Conservation (phyloP, 2,888 invertebrate genomes). For the Steinernema hermaphroditum region DNA sequence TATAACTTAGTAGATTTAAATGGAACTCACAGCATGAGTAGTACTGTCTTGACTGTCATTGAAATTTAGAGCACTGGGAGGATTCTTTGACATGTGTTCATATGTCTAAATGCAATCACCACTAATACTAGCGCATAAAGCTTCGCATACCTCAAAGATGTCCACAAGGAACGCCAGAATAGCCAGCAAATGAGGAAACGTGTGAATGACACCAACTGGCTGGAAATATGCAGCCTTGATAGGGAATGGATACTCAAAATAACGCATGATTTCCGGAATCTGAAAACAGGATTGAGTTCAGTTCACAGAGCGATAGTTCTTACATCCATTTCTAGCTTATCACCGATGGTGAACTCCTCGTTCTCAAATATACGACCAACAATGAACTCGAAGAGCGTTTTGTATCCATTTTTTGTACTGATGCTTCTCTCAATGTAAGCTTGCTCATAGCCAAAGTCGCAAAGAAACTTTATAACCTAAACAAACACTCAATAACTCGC, state of each 20-base stretch:
- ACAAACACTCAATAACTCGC: not conserved
- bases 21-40: not conserved
- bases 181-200: not conserved
- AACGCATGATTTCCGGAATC: constrained; percentile 12
- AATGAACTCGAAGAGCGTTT: constrained; percentile 5
- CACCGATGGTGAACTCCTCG: constrained; percentile 13
- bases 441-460: not conserved
- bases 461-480: not conserved
- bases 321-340: constrained; percentile 14
- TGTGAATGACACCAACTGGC: constrained; percentile 19
- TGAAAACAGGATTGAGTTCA: not conserved
- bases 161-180: constrained; percentile 5
- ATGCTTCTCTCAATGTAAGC: not conserved
- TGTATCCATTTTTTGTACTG: constrained; percentile 21
- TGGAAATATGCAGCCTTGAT: constrained; percentile 21
- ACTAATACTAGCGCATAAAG: not conserved
- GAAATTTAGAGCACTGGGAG: constrained; percentile 10
- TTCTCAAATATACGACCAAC: not conserved
- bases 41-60: constrained; percentile 24
- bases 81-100: constrained; percentile 10
- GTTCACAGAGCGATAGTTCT: not conserved
- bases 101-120: not conserved
- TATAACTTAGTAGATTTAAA: not conserved
- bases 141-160: constrained; percentile 6
- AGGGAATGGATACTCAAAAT: constrained; percentile 8